Evolutionary conservation across 1,140 invertebrate genomes (phyloP).

Genomic region (Trigoniulus corallinus): DNA sequence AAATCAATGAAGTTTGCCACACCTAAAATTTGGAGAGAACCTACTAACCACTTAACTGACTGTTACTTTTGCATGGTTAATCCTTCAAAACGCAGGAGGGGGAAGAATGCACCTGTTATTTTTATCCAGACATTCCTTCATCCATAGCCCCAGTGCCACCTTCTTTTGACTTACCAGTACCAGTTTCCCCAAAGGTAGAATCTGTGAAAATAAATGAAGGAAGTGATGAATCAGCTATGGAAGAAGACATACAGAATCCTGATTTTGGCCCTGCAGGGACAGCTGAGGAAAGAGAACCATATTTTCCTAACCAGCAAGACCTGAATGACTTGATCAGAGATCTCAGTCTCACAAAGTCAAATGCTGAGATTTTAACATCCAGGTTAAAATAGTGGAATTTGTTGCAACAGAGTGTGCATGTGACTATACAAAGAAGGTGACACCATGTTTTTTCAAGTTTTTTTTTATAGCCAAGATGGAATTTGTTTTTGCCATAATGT

Average conservation of each 20-base stretch:
- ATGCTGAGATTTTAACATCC: constrained; percentile 11
- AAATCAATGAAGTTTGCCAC: constrained; percentile 15
- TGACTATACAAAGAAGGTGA: constrained; percentile 8
- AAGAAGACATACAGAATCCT: too few species aligned
- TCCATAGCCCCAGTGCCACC: too few species aligned
- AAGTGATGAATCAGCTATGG: too few species aligned
- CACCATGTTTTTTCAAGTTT: constrained; percentile 8
- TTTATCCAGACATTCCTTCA: constrained; percentile 11
- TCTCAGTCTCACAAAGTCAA: constrained; percentile 9
- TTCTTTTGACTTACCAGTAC: background rate
- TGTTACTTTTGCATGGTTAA: constrained; percentile 17
- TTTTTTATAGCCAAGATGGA: constrained; percentile 14
- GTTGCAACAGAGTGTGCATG: constrained; percentile 5
- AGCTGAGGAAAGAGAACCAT: background rate
- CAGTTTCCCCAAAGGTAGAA: background rate
- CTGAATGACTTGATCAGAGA: constrained; percentile 9
- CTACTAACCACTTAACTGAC: constrained; percentile 15
- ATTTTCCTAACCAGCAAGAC: constrained; percentile 3
- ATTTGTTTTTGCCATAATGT: too few species aligned
- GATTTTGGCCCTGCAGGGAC: background rate
- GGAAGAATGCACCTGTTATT: constrained; percentile 13
- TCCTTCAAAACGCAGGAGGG: too few species aligned
- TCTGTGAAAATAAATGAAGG: background rate
- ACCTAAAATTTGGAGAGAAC: constrained; percentile 16
- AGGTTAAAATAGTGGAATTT: constrained; percentile 11